These are phyloP conservation scores for Melitaea cinxia DNA, from an alignment of 1,140 invertebrate genomes.

Conservation along the genomic window DNA sequence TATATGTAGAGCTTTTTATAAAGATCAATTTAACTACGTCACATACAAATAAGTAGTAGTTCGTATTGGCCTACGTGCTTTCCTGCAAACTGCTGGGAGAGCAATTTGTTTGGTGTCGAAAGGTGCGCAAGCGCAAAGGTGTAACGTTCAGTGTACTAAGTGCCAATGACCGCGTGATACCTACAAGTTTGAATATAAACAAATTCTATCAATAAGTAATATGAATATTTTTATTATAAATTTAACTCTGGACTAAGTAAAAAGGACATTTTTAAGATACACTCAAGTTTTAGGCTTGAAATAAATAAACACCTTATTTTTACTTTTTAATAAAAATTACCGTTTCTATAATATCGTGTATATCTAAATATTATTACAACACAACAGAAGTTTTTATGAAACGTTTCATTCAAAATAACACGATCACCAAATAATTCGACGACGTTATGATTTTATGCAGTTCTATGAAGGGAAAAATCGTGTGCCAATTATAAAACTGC, in stretches of 20 bases:
- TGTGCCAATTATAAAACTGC: slow-evolving; percentile 63
- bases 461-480: slow-evolving; percentile 24
- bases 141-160: slow-evolving; percentile 26
- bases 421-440: background rate
- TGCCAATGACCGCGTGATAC: slow-evolving; percentile 35
- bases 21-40: background rate
- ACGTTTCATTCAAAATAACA: background rate
- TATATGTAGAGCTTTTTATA: too few species aligned
- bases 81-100: slow-evolving; percentile 17
- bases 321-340: too few species aligned
- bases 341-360: too few species aligned
- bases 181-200: slow-evolving; percentile 27
- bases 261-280: too few species aligned
- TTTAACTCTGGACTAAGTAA: background rate
- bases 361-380: too few species aligned
- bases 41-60: slow-evolving; percentile 6
- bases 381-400: too few species aligned
- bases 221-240: background rate
- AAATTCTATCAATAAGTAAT: background rate
- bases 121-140: slow-evolving; percentile 22
- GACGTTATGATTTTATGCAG: slow-evolving; percentile 10
- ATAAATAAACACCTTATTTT: too few species aligned
- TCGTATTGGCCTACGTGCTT: slow-evolving; percentile 22
- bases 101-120: slow-evolving; percentile 32
- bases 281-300: too few species aligned